phyloP scores from a whole-genome alignment of 2,888 invertebrate genomes.

The Suillia variegata region DNA sequence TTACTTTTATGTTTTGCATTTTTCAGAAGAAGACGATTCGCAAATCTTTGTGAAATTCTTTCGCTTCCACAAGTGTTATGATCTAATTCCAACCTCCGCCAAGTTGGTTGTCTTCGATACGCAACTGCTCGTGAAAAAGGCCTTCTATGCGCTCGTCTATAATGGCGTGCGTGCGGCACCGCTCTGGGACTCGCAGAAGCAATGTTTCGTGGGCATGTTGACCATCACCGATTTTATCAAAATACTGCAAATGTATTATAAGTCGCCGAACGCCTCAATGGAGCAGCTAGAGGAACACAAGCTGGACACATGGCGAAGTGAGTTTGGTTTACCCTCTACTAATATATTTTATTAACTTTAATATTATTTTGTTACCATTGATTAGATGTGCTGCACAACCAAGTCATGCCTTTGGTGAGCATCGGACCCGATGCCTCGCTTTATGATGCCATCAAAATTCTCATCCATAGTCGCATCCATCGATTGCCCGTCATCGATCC shows the following conservation, averaged over 20 bases:
- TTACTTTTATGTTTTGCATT: not conserved
- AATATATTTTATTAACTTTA: no score
- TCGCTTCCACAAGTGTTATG: constrained; percentile 99
- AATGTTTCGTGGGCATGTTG: constrained; percentile 96
- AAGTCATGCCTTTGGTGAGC: constrained; percentile 85
- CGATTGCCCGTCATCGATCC: constrained; percentile 96
- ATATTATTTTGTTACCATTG: constrained; percentile 30
- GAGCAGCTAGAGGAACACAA: constrained; percentile 97
- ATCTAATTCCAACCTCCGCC: constrained; percentile 98
- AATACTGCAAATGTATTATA: constrained; percentile 97
- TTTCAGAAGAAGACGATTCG: constrained; percentile 94
- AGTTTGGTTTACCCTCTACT: constrained; percentile 54
- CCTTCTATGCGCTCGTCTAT: constrained; percentile 98
- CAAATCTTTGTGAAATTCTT: constrained; percentile 99
- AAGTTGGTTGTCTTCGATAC: constrained; percentile 99
- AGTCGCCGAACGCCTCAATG: constrained; percentile 89
- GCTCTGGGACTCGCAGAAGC: constrained; percentile 92
- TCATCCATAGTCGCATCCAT: constrained; percentile 94
- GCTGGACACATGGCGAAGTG: constrained; percentile 93
- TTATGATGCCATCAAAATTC: constrained; percentile 90
- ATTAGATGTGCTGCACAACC: constrained; percentile 83
- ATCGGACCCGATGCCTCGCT: constrained; percentile 92
- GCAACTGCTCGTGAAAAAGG: constrained; percentile 95
- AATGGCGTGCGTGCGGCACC: constrained; percentile 98
- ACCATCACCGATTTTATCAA: constrained; percentile 99